These are phyloP conservation scores for Lucifuga dentata DNA, from an alignment of 2,113 vertebrate species.

Conservation along the genomic window DNA sequence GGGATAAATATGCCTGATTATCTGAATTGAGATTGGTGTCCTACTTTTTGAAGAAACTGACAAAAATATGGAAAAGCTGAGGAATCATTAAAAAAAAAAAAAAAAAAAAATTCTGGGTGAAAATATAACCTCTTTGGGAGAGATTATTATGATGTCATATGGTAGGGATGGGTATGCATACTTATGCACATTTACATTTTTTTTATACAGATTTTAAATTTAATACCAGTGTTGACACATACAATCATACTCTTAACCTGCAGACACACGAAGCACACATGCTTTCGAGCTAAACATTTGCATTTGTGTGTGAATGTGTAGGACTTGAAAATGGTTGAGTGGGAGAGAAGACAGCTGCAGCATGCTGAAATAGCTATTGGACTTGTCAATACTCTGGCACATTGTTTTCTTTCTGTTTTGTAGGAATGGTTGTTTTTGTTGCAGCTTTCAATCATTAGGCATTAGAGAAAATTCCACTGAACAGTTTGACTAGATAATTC, in stretches of 20 bases:
- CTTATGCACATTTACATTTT: too few species aligned
- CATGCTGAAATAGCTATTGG: conserved; percentile 35
- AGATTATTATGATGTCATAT: too few species aligned
- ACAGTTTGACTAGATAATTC: conserved; percentile 68
- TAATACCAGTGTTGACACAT: too few species aligned
- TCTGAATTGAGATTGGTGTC: too few species aligned
- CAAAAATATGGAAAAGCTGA: too few species aligned
- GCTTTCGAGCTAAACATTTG: conserved; percentile 6
- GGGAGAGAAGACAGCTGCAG: conserved; percentile 11
- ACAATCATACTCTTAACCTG: background rate
- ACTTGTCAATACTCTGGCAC: conserved; percentile 40
- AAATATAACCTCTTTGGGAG: too few species aligned
- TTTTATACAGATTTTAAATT: too few species aligned
- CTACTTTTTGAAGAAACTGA: too few species aligned
- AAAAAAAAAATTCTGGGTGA: background rate
- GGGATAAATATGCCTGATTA: too few species aligned
- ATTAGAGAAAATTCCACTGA: conserved; percentile 63
- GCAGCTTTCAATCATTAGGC: conserved; percentile 63
- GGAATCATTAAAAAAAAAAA: background rate
- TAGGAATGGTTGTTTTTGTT: conserved; percentile 55
- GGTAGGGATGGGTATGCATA: too few species aligned
- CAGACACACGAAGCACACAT: background rate
- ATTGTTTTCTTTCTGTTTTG: conserved; percentile 45
- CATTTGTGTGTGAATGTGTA: conserved; percentile 5
- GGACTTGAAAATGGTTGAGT: conserved; percentile 26